A percentile compares a stretch with the other conserved stretches of the same genome.
Conservation (phyloP, 2,113 vertebrate species). For the Peromyscus polionotus region DNA sequence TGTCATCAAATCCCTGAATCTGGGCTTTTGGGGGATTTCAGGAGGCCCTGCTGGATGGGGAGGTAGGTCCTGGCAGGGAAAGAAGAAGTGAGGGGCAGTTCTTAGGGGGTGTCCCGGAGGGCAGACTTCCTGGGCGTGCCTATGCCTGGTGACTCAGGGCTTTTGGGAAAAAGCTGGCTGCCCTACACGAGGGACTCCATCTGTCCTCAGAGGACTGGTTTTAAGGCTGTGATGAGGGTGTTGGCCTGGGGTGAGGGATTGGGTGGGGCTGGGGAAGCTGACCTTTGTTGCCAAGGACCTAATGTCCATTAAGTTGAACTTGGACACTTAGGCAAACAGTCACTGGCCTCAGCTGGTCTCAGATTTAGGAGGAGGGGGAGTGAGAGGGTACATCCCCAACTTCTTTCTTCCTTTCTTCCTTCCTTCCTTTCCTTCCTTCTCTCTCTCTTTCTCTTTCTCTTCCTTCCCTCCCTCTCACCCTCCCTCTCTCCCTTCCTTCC, state of each 20-base stretch:
- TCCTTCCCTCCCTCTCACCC: too few species aligned
- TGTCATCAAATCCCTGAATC: constrained; percentile 20
- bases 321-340: neutral
- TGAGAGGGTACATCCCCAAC: neutral
- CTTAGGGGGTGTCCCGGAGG: constrained; percentile 27
- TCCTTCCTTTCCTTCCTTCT: neutral
- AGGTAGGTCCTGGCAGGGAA: constrained; percentile 20
- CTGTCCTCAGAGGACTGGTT: neutral
- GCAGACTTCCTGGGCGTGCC: neutral
- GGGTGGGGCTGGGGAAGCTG: neutral
- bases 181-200: neutral
- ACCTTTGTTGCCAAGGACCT: neutral
- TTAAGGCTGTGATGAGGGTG: neutral
- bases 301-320: neutral
- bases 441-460: neutral
- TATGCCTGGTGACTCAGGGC: constrained; percentile 69
- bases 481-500: neutral
- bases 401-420: too few species aligned
- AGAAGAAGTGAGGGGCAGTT: neutral
- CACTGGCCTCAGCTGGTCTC: neutral
- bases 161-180: constrained; percentile 69
- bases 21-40: constrained; percentile 81
- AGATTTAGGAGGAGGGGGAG: neutral
- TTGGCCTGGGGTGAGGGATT: neutral
- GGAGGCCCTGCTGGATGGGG: constrained; percentile 42